These are phyloP conservation scores for Diplolepis rosae DNA, from an alignment of 2,888 invertebrate species.

Conservation along the genomic window DNA sequence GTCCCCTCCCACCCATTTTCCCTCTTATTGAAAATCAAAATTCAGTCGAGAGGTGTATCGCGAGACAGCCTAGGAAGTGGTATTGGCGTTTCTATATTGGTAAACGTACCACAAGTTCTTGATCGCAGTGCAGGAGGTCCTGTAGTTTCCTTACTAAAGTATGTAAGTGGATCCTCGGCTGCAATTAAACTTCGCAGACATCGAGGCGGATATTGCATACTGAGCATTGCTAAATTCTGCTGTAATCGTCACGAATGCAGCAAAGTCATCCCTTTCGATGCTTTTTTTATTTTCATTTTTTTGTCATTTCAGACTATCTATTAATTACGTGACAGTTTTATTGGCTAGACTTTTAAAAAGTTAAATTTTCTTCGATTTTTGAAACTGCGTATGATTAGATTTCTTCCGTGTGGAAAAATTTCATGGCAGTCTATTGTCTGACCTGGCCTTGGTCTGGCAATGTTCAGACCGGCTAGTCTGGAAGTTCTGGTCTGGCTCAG, in stretches of 20 bases:
- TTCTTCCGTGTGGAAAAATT: too few relatives aligned
- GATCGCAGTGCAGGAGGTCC: constrained; percentile 9
- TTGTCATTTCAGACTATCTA: not conserved
- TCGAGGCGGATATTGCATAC: constrained; percentile 37
- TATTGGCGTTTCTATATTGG: constrained; percentile 28
- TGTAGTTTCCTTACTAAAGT: constrained; percentile 35
- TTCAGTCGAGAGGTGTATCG: constrained; percentile 60
- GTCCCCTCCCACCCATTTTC: constrained; percentile 34
- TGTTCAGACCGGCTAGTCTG: too few relatives aligned
- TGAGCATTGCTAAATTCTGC: constrained; percentile 14
- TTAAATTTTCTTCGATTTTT: too few relatives aligned
- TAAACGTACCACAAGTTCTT: constrained; percentile 27
- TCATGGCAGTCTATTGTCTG: too few relatives aligned
- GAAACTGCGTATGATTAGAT: too few relatives aligned
- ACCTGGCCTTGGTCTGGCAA: too few relatives aligned
- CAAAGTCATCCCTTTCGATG: constrained; percentile 15
- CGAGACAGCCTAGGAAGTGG: constrained; percentile 16
- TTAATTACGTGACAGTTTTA: not conserved
- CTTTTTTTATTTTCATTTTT: not conserved
- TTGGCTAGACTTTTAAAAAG: not conserved
- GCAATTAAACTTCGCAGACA: constrained; percentile 63
- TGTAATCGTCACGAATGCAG: constrained; percentile 45
- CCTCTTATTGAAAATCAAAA: constrained; percentile 72
- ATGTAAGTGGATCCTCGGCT: constrained; percentile 57
- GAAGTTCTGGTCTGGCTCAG: too few relatives aligned